Conservation (phyloP, 1,140 invertebrate species). For the Halotydeus destructor region DNA sequence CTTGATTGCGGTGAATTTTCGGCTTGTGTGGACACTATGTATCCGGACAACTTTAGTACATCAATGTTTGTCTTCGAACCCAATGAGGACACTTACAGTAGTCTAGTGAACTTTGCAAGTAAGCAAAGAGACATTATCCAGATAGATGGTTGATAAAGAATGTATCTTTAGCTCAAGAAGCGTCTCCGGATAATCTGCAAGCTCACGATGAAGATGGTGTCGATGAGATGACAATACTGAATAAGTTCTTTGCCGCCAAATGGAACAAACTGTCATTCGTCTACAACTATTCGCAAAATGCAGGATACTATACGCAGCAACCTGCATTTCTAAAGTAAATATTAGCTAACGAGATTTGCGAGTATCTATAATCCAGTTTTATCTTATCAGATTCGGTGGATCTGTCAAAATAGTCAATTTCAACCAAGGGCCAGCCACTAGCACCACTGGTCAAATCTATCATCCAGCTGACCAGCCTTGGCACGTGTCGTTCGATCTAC, state of each 20-base stretch:
- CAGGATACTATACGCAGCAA: constrained; percentile 4
- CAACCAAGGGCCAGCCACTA: neutral
- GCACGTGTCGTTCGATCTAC: constrained; percentile 4
- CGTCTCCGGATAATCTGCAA: neutral
- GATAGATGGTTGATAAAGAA: too few species aligned
- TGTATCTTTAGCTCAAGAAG: neutral
- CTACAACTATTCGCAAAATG: constrained; percentile 9
- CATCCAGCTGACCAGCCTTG: constrained; percentile 5
- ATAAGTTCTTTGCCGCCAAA: constrained; percentile 10
- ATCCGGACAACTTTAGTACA: constrained; percentile 8
- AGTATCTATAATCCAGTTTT: too few species aligned
- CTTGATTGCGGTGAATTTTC: constrained; percentile 2
- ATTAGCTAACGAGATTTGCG: too few species aligned
- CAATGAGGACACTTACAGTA: constrained; percentile 1
- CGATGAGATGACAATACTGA: constrained; percentile 10
- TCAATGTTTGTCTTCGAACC: constrained; percentile 11
- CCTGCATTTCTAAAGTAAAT: constrained; percentile 9
- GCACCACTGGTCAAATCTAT: neutral
- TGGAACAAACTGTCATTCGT: constrained; percentile 9
- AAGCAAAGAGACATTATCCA: too few species aligned
- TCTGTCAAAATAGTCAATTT: constrained; percentile 8
- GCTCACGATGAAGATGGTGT: constrained; percentile 1
- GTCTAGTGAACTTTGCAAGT: constrained; percentile 5
- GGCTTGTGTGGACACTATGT: constrained; percentile 6
- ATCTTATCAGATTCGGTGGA: constrained; percentile 4